Percentiles rank a stretch among this genome's conserved stretches.
These are phyloP conservation scores for Agrilus biguttatus DNA, from an alignment of 2,888 invertebrate species.

Conservation along the genomic window DNA sequence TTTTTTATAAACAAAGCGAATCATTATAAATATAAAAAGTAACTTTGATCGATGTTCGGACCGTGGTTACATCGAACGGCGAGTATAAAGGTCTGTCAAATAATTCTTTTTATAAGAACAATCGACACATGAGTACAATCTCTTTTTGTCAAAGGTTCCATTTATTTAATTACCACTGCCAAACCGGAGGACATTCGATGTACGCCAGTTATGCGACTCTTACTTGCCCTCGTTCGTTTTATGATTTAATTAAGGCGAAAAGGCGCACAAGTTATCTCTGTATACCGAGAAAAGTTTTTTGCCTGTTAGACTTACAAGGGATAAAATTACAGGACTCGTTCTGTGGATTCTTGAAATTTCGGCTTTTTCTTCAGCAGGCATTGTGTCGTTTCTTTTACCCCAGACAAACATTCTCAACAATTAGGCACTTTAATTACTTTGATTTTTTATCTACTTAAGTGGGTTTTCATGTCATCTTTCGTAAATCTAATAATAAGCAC, in stretches of 20 bases:
- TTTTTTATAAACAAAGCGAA: too few species aligned
- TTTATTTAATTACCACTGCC: conserved; percentile 8
- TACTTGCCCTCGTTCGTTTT: conserved; percentile 24
- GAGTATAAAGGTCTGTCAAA: too few species aligned
- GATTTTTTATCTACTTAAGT: too few species aligned
- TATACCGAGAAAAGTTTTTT: conserved; percentile 12
- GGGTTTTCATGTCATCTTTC: too few species aligned
- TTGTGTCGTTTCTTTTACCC: background rate
- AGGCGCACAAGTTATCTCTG: conserved; percentile 14
- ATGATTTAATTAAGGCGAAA: conserved; percentile 30
- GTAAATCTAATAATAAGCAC: too few species aligned
- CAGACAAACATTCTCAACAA: background rate
- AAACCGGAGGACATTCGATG: conserved; percentile 9
- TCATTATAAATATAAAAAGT: too few species aligned
- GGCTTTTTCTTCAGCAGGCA: background rate
- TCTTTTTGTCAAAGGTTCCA: background rate
- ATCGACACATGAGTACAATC: too few species aligned
- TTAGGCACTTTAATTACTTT: too few species aligned
- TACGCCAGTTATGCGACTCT: conserved; percentile 13
- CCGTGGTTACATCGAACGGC: too few species aligned
- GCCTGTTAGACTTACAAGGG: conserved; percentile 16
- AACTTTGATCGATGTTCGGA: too few species aligned
- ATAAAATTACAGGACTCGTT: conserved; percentile 29
- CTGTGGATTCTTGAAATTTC: conserved; percentile 15
- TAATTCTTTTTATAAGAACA: too few species aligned